Evolutionary conservation across 2,113 vertebrate genomes (phyloP).

Genomic region (Chrysochloris asiatica): DNA sequence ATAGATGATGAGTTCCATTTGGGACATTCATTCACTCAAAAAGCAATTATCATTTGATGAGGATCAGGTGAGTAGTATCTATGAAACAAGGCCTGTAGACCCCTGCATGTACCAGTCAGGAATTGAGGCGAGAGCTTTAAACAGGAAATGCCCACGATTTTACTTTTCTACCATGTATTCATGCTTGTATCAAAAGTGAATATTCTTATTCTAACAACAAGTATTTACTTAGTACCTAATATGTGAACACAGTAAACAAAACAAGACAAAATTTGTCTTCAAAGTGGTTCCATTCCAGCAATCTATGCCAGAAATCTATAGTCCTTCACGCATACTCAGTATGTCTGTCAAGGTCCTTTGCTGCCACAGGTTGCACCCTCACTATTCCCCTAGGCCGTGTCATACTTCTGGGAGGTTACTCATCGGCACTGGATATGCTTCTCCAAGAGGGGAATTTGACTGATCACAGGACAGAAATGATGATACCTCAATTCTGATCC

Average conservation of each 20-base stretch:
- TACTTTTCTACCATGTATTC: neutral
- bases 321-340: neutral
- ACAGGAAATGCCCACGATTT: neutral
- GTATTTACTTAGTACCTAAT: neutral
- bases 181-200: neutral
- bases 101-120: neutral
- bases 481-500: neutral
- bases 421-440: neutral
- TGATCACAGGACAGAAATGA: constrained; percentile 11
- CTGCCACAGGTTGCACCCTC: neutral
- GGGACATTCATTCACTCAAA: neutral
- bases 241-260: neutral
- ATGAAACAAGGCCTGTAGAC: neutral
- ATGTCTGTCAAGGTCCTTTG: neutral
- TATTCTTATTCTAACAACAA: constrained; percentile 9
- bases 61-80: neutral
- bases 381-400: too few relatives aligned
- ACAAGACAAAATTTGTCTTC: neutral
- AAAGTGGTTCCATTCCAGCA: neutral
- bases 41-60: neutral
- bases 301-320: neutral
- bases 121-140: constrained; percentile 12
- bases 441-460: neutral
- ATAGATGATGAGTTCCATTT: neutral
- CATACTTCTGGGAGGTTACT: neutral